Evolutionary conservation across 2,888 invertebrate species (phyloP).

Genomic region (Lithophane semibrunnea): DNA sequence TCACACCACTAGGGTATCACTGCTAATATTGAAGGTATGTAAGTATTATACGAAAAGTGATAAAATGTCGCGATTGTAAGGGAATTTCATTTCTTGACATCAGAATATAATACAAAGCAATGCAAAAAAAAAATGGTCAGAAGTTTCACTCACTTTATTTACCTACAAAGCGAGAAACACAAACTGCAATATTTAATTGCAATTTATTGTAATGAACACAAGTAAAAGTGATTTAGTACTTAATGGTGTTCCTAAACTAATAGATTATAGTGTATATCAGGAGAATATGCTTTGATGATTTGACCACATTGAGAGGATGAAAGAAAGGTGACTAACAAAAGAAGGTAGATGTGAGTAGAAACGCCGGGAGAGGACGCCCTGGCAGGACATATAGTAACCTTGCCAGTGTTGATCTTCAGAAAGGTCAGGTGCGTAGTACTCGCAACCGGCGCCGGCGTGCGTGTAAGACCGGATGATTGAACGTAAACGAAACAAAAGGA

Average conservation of each 20-base stretch:
- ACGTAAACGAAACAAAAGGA: too few relatives aligned
- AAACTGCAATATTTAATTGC: neutral
- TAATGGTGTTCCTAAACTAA: neutral
- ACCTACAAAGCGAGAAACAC: neutral
- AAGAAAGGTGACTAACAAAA: too few relatives aligned
- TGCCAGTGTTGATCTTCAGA: too few relatives aligned
- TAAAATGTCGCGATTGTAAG: neutral
- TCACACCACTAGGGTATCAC: too few relatives aligned
- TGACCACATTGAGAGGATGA: too few relatives aligned
- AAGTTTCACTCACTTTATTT: slow-evolving; percentile 4
- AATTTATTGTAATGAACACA: neutral
- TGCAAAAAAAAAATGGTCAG: neutral
- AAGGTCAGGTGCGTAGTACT: too few relatives aligned
- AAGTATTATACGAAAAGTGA: neutral
- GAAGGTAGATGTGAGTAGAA: too few relatives aligned
- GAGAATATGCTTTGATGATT: too few relatives aligned
- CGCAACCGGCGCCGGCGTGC: too few relatives aligned
- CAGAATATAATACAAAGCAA: neutral
- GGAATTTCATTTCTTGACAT: neutral
- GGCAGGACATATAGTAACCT: too few relatives aligned
- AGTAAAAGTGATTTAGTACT: neutral
- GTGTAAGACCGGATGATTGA: too few relatives aligned
- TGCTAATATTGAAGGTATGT: neutral
- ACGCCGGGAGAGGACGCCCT: too few relatives aligned
- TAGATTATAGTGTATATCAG: neutral